Percentiles rank a stretch among this genome's conserved stretches.
Evolutionary conservation across 2,888 invertebrate species (phyloP).

Genomic region (Tridacna crocea): DNA sequence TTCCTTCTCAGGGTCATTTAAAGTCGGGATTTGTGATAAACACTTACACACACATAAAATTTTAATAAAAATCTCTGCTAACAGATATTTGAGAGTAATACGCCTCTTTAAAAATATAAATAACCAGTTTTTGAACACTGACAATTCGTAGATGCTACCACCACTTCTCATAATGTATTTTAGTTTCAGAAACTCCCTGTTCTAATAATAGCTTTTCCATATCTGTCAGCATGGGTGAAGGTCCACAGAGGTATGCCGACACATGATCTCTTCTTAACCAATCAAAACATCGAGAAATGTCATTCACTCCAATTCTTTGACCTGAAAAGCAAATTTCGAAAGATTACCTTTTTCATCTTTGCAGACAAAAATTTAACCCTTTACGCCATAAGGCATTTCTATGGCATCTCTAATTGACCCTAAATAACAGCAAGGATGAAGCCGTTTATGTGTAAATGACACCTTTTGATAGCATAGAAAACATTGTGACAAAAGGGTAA

Average conservation of each 20-base stretch:
- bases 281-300: conserved; percentile 62
- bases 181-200: conserved; percentile 52
- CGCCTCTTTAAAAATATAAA: not conserved
- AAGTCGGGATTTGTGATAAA: too few species aligned
- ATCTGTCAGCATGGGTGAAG: conserved; percentile 72
- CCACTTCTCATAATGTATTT: conserved; percentile 77
- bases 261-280: conserved; percentile 61
- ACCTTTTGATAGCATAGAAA: too few species aligned
- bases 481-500: too few species aligned
- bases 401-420: too few species aligned
- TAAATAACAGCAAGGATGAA: too few species aligned
- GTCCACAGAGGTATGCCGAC: conserved; percentile 77
- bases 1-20: too few species aligned
- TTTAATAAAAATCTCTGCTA: too few species aligned
- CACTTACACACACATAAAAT: too few species aligned
- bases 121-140: not conserved
- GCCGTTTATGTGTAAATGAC: too few species aligned
- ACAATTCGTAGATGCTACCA: conserved; percentile 56
- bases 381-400: too few species aligned
- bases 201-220: conserved; percentile 65
- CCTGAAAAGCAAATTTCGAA: conserved; percentile 13
- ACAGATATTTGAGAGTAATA: too few species aligned
- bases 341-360: not conserved
- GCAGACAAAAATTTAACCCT: not conserved
- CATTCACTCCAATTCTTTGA: conserved; percentile 38